These are phyloP conservation scores for Lithobates pipiens DNA, from an alignment of 2,797 vertebrate genomes.

Conservation along the genomic window DNA sequence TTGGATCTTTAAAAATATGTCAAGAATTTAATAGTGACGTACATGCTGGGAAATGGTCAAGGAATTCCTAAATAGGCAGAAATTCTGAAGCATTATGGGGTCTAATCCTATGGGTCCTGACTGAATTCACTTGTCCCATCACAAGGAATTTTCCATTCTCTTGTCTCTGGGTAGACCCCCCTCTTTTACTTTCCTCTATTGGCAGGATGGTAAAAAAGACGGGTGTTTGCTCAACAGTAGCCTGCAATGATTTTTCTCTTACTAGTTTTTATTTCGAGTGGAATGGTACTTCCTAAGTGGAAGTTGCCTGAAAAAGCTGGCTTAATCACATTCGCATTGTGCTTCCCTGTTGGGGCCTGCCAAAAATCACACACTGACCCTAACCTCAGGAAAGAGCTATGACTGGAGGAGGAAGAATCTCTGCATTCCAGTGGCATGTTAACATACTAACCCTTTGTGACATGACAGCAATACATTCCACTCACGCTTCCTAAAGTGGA, in stretches of 20 bases:
- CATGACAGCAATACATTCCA: background rate
- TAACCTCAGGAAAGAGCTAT: constrained; percentile 39
- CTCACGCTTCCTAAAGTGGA: constrained; percentile 3
- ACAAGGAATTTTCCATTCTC: constrained; percentile 8
- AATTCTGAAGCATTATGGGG: constrained; percentile 11
- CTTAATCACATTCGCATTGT: constrained; percentile 66
- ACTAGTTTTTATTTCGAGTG: constrained; percentile 20
- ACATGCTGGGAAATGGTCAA: constrained; percentile 5
- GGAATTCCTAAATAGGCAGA: constrained; percentile 39
- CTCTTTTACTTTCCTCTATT: background rate
- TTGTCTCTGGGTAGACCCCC: background rate
- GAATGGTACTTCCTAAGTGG: constrained; percentile 64
- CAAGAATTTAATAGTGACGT: constrained; percentile 24
- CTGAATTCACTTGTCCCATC: constrained; percentile 35
- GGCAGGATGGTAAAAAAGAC: constrained; percentile 3
- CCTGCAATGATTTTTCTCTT: constrained; percentile 31
- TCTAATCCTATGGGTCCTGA: constrained; percentile 32
- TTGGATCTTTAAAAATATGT: constrained; percentile 3
- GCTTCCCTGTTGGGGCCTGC: constrained; percentile 60
- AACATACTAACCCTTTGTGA: background rate
- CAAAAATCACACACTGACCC: constrained; percentile 58
- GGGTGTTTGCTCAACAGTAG: constrained; percentile 15
- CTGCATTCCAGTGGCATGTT: constrained; percentile 11
- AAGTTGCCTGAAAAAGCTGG: constrained; percentile 53
- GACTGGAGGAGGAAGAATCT: constrained; percentile 25